Conservation (phyloP, 2,113 vertebrate genomes). For the Ophiodon elongatus region DNA sequence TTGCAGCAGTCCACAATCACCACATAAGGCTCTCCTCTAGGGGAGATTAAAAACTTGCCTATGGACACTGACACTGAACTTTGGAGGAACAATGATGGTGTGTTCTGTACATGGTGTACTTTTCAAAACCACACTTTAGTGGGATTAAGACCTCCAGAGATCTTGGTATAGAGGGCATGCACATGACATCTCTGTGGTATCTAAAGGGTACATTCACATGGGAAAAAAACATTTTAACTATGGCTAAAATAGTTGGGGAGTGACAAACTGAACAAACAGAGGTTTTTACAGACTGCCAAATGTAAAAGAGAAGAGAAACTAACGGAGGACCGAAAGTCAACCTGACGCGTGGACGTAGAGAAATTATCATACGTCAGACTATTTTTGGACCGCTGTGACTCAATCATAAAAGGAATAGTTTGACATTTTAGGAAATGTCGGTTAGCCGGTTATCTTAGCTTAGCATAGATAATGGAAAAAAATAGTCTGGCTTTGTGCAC, state of each 20-base stretch:
- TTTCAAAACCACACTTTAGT: conserved; percentile 45
- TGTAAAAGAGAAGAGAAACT: neutral
- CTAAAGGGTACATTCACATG: conserved; percentile 10
- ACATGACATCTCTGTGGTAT: conserved; percentile 9
- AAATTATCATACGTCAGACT: neutral
- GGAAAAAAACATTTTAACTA: neutral
- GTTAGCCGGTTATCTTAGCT: neutral
- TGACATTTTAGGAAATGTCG: too few relatives aligned
- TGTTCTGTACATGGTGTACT: conserved; percentile 59
- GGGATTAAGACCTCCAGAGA: conserved; percentile 25
- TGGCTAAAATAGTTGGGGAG: neutral
- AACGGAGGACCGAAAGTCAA: neutral
- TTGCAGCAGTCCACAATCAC: conserved; percentile 24
- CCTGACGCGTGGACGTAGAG: neutral
- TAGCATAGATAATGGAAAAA: neutral
- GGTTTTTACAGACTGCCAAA: neutral
- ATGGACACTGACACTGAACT: conserved; percentile 51
- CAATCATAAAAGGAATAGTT: neutral
- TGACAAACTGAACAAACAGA: conserved; percentile 15
- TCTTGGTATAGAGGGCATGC: neutral
- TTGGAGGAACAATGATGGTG: conserved; percentile 45
- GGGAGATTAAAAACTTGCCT: conserved; percentile 37
- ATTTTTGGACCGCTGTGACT: neutral
- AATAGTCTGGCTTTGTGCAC: neutral
- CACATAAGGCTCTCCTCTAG: conserved; percentile 31